Percentiles rank a stretch among this genome's conserved stretches.
Evolutionary conservation across 2,113 vertebrate genomes (phyloP).

Genomic region (Carettochelys insculpta): DNA sequence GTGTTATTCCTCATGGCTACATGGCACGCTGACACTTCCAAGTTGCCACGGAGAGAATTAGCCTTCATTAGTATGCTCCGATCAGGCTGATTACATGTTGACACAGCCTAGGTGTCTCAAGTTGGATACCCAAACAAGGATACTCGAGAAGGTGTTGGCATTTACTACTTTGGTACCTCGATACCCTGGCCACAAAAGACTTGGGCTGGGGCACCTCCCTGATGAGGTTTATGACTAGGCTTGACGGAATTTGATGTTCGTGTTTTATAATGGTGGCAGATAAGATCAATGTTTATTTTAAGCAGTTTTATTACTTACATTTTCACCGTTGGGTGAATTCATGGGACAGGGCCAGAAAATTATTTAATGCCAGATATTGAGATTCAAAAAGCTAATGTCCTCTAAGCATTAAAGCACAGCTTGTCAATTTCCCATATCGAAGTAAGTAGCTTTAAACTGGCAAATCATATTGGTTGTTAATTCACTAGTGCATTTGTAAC

Average conservation of each 20-base stretch:
- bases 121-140: not conserved
- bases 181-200: not conserved
- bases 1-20: too few relatives aligned
- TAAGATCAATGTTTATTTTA: not conserved
- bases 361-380: not conserved
- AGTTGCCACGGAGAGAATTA: too few relatives aligned
- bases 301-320: not conserved
- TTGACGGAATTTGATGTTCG: not conserved
- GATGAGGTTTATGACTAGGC: not conserved
- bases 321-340: not conserved
- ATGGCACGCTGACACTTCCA: too few relatives aligned
- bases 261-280: not conserved
- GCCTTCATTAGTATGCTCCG: too few relatives aligned
- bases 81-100: too few relatives aligned
- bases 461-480: not conserved
- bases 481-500: not conserved
- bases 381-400: not conserved
- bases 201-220: not conserved
- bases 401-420: not conserved
- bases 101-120: not conserved
- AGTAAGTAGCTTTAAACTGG: not conserved
- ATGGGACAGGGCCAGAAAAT: not conserved
- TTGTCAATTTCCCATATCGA: not conserved
- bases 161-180: not conserved
- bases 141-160: accelerated